A percentile compares a stretch with the other conserved stretches of the same genome.
Conservation (phyloP, 2,888 invertebrate species). For the Terebella lapidaria region DNA sequence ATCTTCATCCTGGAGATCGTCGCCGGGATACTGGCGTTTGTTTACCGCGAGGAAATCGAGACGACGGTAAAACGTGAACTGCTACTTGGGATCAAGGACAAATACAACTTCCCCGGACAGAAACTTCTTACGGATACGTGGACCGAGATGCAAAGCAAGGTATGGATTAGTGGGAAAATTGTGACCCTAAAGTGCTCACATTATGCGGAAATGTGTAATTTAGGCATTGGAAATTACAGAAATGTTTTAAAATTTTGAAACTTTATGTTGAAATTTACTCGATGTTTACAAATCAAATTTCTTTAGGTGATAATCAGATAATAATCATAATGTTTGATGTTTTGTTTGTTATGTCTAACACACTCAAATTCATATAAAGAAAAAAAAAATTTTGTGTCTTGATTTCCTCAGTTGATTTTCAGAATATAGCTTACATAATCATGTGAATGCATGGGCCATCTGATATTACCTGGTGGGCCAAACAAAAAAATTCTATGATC, state of each 20-base stretch:
- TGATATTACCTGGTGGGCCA: no score
- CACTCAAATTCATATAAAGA: no score
- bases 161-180: conserved; percentile 10
- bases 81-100: conserved; percentile 11
- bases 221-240: neutral
- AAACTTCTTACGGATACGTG: conserved; percentile 21
- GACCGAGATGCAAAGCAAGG: conserved; percentile 20
- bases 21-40: conserved; percentile 25
- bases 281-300: no score
- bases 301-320: no score
- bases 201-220: neutral
- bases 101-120: conserved; percentile 10
- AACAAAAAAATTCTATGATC: no score
- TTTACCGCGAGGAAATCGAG: conserved; percentile 22
- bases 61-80: conserved; percentile 13
- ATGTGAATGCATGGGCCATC: no score
- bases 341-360: no score
- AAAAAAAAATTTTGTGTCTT: no score
- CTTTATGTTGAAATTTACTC: no score
- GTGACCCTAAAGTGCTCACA: neutral
- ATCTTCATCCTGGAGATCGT: conserved; percentile 27
- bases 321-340: no score
- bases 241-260: neutral
- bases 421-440: no score
- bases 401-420: no score